Conservation (phyloP, 2,113 vertebrate species). For the Fulmarus glacialis region DNA sequence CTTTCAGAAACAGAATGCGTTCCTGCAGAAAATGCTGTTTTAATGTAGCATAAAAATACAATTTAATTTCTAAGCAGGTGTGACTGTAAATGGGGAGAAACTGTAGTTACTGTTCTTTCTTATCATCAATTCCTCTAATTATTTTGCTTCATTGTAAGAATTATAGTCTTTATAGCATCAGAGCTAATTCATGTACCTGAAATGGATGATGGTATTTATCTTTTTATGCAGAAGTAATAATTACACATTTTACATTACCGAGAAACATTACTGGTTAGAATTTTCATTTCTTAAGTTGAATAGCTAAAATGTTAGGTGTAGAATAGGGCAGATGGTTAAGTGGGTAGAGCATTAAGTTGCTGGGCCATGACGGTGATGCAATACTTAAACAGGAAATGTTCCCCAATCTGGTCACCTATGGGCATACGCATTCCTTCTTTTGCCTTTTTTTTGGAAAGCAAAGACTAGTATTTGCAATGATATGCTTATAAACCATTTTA, state of each 20-base stretch:
- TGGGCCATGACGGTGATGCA: neutral
- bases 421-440: neutral
- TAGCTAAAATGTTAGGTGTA: neutral
- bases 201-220: conserved; percentile 3
- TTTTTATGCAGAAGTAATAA: conserved; percentile 16
- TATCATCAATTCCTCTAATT: conserved; percentile 36
- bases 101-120: conserved; percentile 32
- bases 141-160: conserved; percentile 55
- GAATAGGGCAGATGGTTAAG: conserved; percentile 49
- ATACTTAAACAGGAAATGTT: conserved; percentile 7
- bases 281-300: conserved; percentile 27
- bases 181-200: conserved; percentile 2
- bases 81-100: conserved; percentile 57
- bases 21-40: conserved; percentile 66
- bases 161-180: conserved; percentile 6
- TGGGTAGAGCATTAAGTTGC: neutral
- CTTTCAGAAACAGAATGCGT: conserved; percentile 54
- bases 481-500: neutral
- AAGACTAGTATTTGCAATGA: neutral
- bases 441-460: neutral
- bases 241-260: conserved; percentile 12
- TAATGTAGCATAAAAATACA: conserved; percentile 75
- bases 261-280: neutral
- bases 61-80: conserved; percentile 77
- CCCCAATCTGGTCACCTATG: neutral